Conservation (phyloP, 2,888 invertebrate species). For the Apamea anceps region DNA sequence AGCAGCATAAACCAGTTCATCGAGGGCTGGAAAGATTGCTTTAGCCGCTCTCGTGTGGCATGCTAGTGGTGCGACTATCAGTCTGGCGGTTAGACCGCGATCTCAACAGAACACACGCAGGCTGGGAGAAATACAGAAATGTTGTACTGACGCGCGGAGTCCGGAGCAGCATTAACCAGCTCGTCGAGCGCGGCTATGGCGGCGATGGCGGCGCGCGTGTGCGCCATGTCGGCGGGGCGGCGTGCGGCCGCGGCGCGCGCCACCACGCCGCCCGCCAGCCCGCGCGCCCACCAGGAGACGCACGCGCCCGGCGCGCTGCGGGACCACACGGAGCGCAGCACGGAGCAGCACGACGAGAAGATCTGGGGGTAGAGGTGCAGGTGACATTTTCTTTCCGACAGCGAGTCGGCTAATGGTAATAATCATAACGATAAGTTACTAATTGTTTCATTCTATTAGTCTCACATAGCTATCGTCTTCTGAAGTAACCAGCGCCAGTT, state of each 20-base stretch:
- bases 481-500: too few species aligned
- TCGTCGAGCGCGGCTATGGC: conserved; percentile 83
- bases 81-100: too few species aligned
- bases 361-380: conserved; percentile 68
- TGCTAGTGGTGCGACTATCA: neutral
- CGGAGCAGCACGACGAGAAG: conserved; percentile 83
- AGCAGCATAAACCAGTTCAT: too few species aligned
- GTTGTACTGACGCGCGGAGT: conserved; percentile 75
- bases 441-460: too few species aligned
- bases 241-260: conserved; percentile 80
- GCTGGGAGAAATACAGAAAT: too few species aligned
- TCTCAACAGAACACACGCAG: too few species aligned
- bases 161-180: conserved; percentile 81
- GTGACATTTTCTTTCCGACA: too few species aligned
- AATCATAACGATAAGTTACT: too few species aligned
- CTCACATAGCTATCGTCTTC: too few species aligned
- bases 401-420: too few species aligned
- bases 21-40: too few species aligned
- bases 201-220: conserved; percentile 79
- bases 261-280: conserved; percentile 80
- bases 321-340: conserved; percentile 83
- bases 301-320: conserved; percentile 65
- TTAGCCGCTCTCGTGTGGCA: too few species aligned
- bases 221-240: conserved; percentile 73
- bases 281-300: conserved; percentile 86